Evolutionary conservation across 2,888 invertebrate genomes (phyloP), one percentile per base, ranked within the genome.

Genomic region (Nemotelus nigrinus): DNA sequence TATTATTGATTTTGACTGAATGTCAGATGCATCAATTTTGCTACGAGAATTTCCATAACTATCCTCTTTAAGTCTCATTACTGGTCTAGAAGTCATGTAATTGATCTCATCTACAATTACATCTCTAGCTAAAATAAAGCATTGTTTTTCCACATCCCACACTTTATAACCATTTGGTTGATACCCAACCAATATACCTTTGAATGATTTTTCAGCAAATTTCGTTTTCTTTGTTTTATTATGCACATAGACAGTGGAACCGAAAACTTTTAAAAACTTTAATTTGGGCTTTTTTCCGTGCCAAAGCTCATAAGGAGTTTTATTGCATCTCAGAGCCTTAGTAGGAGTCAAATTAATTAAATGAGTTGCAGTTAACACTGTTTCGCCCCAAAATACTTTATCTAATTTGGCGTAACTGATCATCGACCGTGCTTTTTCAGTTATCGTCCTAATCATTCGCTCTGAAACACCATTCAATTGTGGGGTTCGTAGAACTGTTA

Each of bases 381-480:
- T 85, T 79, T 85, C 85, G 45, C 84, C 83, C 85, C 85, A 5
- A 58, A 58, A 58, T 7, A 58, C 58, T 58, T 58, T 58, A 58
- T 81, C 77, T 50, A 86, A 78, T 50, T 82, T 80, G 3, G 58
- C n/a, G 25, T n/a, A 7, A 58, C 6, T 25, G 6, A 8, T 85
- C 75, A 43, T 83, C 79, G 58, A 7, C 6, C 85, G 82, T 70
- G 84, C 84, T 79, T 83, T 85, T 81, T 86, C 85, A 7, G 84
- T 84, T 60, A 87, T 82, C 25, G 84, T 84, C 78, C 85, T 77
- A 53, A 82, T 82, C 84, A 86, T 85, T 3, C 85, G 80, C 79
- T 86, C 85, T 41, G 85, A 80, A 8, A 85, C 83, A 78, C 84
- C 84, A 83, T 86, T 87, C 80, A 83, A 82, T 81, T 86, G 84